Evolutionary conservation across 2,113 vertebrate genomes (phyloP), one percentile per base, ranked within the genome.

Genomic region (Rynchops niger): DNA sequence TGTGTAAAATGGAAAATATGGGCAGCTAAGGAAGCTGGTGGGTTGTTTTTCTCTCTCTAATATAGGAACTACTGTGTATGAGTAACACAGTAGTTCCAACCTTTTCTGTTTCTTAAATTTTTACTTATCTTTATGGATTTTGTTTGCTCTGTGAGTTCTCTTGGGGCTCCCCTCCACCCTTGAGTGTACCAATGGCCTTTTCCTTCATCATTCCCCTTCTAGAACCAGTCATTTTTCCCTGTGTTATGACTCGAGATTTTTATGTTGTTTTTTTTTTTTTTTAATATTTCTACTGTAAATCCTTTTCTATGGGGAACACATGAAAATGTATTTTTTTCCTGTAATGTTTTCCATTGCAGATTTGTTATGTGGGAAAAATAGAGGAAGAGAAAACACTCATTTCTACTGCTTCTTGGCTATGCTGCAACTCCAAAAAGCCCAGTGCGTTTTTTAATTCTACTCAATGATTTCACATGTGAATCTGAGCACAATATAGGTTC

Each of bases 61-160:
- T 61, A 26, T 27, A 83, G 81, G 71, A 95, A 53, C 82, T 82
- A 72, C 82, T 61, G 8, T 25, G 17, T 67, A 53, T 95, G 97
- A 97, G 82, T 94, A 79, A 96, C 43, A 50, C 50, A 93, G 88
- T 65, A 29, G 50, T 85, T 96, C 97, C 94, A 95, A 94, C 96
- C 95, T 93, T 81, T 87, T 69, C 40, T 88, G 3, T 74, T 94
- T 89, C 50, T 86, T 67, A 20, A 22, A 62, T 49, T 94, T 91
- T 67, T 72, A 23, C 72, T 92, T 96, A 73, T 88, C 88, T 86
- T 69, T 91, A 72, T 69, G 70, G 32, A 63, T 95, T 91, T 95
- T 66, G 66, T 92, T 87, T 95, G 63, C 62, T 82, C 61, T 86
- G 30, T 82, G 88, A 78, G 62, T 85, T 97, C 96, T 97, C 96